phyloP scores from a whole-genome alignment of 2,113 vertebrate species.

The Passer montanus region DNA sequence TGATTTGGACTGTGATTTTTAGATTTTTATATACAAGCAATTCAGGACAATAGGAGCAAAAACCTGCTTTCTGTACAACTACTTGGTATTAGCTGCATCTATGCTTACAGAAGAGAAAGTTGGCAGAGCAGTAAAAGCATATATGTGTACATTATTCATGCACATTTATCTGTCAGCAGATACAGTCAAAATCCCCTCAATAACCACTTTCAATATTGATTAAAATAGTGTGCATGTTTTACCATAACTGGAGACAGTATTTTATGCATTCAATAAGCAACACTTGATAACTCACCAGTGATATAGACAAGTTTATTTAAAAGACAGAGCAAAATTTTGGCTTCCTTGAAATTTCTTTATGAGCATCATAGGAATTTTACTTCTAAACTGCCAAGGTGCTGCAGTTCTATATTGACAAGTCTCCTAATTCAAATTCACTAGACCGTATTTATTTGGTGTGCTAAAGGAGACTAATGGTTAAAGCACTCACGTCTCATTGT shows the following conservation, averaged over 20 bases:
- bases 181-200: neutral
- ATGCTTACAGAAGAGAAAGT: neutral
- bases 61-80: neutral
- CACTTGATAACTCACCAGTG: neutral
- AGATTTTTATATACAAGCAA: neutral
- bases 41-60: neutral
- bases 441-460: neutral
- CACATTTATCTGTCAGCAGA: conserved; percentile 24
- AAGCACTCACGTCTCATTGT: conserved; percentile 1
- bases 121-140: neutral
- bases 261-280: neutral
- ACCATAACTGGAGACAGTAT: neutral
- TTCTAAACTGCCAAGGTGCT: neutral
- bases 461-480: conserved; percentile 28
- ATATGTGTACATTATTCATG: conserved; percentile 40
- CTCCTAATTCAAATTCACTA: neutral
- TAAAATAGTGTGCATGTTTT: neutral
- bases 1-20: neutral
- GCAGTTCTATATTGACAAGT: neutral
- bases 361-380: neutral
- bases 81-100: neutral
- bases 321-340: neutral
- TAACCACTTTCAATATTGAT: conserved; percentile 23
- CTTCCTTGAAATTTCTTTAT: neutral
- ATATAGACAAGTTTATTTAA: neutral